A percentile compares a stretch with the other conserved stretches of the same genome.
phyloP scores from a whole-genome alignment of 2,888 invertebrate species.

The Protophormia terraenovae region DNA sequence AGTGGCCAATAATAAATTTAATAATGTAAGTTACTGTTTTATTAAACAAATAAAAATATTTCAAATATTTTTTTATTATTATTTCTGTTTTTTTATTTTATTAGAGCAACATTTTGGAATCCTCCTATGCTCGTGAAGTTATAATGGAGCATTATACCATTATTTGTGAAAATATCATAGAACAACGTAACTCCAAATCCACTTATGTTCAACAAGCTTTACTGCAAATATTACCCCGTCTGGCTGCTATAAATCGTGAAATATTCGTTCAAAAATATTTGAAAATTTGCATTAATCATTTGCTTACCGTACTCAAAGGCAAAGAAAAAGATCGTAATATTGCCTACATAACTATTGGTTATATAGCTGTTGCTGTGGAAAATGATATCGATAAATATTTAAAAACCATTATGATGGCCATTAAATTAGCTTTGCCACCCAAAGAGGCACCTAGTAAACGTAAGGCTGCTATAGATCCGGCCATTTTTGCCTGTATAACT shows the following conservation, averaged over 20 bases:
- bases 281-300: conserved; percentile 88
- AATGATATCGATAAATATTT: conserved; percentile 90
- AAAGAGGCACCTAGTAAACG: conserved; percentile 90
- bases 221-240: conserved; percentile 92
- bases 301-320: conserved; percentile 88
- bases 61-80: background rate
- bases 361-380: conserved; percentile 94
- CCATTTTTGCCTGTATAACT: conserved; percentile 96
- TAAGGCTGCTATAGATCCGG: conserved; percentile 89
- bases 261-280: conserved; percentile 90
- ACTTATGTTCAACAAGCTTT: conserved; percentile 93
- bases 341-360: conserved; percentile 94
- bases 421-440: conserved; percentile 89
- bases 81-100: background rate
- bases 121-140: conserved; percentile 91
- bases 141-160: conserved; percentile 91
- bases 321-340: conserved; percentile 92
- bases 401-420: conserved; percentile 91
- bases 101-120: conserved; percentile 87
- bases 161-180: conserved; percentile 89
- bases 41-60: background rate
- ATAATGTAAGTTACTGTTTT: conserved; percentile 69
- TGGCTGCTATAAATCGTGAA: conserved; percentile 95
- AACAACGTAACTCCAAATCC: conserved; percentile 88
- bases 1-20: conserved; percentile 73